Base-by-base conservation (phyloP, 2,888 invertebrate genomes). In the Minunthozetes semirufus region DNA sequence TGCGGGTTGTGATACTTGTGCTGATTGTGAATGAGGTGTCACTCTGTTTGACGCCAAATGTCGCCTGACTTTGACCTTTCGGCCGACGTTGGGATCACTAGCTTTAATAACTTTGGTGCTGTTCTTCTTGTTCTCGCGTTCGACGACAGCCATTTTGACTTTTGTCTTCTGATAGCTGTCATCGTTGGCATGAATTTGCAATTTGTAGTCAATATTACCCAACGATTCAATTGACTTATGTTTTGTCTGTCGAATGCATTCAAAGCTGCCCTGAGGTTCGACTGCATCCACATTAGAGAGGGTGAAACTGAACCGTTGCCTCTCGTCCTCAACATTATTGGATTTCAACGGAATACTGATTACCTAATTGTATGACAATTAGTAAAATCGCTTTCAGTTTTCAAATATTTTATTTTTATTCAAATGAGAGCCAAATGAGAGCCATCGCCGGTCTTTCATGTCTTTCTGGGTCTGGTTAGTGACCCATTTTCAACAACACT, bases 21-120 rank as follows among this genome's bases (percentile, higher is more conserved):
- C 73, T 73, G 73, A 38, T 25, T 56, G 46, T 56, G 73, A 38
- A 27, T 61, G 61, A 73, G 61, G 29, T 33, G 25, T 33, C 17
- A n/a, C 25, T 66, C 50, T n/a, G 25, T 46, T 6, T 5, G 66
- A 1, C 9, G 25, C 15, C n/a, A 59, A 72, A 13, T 71, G 75
- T 27, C 78, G 79, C 84, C 88, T 91, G 83, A 90, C 87, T 84
- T 93, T 93, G 79, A 93, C 90, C 83, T 91, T 91, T 79, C 92
- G 88, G 76, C 93, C 93, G 81, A 94, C 92, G 84, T 92, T 91
- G 81, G 90, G 90, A 82, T 91, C 91, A 85, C 91, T 92, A 80
- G 91, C 90, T 85, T 94, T 94, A 82, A 95, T 94, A 84, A 93
- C 94, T 83, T 93, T 89, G 81, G 94, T 92, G 86, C 94, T 93